Conservation (phyloP, 2,888 invertebrate genomes). For the Microctonus aethiopoides region DNA sequence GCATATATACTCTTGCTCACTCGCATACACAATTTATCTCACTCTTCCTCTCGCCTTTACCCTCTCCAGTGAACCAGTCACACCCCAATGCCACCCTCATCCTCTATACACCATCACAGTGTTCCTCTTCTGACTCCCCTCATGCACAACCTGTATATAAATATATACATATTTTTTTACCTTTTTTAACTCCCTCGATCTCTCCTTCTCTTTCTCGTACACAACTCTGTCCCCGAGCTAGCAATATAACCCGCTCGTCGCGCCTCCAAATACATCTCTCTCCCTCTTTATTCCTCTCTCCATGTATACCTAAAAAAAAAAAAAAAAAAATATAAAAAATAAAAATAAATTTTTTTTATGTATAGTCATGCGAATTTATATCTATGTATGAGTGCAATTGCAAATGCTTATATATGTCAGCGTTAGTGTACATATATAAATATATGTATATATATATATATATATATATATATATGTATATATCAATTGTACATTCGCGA, state of each 20-base stretch:
- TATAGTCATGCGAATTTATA: conserved; percentile 34
- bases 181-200: conserved; percentile 5
- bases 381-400: conserved; percentile 35
- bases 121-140: conserved; percentile 20
- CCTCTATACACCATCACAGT: conserved; percentile 20
- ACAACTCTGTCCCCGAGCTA: conserved; percentile 21
- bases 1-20: conserved; percentile 51
- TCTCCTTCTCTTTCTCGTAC: conserved; percentile 43
- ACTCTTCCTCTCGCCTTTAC: conserved; percentile 44
- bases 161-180: neutral
- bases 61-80: conserved; percentile 25
- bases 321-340: conserved; percentile 19
- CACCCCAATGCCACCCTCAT: conserved; percentile 22
- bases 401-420: conserved; percentile 37
- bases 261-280: conserved; percentile 51
- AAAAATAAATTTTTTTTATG: conserved; percentile 41
- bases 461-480: conserved; percentile 23
- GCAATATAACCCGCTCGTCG: conserved; percentile 29
- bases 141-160: neutral
- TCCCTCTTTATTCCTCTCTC: conserved; percentile 53
- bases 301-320: conserved; percentile 31
- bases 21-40: conserved; percentile 56
- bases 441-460: conserved; percentile 14
- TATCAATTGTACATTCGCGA: conserved; percentile 40
- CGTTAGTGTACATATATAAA: neutral